phyloP scores from a whole-genome alignment of 2,797 vertebrate species.

The Phrynocephalus vlangalii region DNA sequence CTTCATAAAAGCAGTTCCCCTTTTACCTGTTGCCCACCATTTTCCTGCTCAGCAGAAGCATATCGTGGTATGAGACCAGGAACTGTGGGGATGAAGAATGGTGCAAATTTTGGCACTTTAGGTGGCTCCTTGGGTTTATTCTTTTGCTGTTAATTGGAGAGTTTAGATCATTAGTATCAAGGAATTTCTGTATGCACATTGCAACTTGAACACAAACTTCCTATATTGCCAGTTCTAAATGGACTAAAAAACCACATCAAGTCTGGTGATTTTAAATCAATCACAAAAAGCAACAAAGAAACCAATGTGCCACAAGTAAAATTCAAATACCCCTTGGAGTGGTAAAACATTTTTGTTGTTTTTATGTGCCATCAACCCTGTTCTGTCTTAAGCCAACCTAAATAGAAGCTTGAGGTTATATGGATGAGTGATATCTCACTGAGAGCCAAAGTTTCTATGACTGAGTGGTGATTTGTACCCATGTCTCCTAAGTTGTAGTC shows the following conservation, averaged over 20 bases:
- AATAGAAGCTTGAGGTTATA: no score
- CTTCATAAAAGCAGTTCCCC: background rate
- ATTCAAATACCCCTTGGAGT: background rate
- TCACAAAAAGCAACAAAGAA: background rate
- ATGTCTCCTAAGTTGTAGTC: no score
- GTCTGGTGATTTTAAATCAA: background rate
- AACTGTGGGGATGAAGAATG: constrained; percentile 95
- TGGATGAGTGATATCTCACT: no score
- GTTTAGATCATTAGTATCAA: constrained; percentile 7
- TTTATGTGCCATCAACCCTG: no score
- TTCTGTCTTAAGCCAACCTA: no score
- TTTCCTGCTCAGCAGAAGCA: constrained; percentile 64
- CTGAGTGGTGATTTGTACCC: no score
- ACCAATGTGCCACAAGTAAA: background rate
- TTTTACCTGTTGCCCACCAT: constrained; percentile 78
- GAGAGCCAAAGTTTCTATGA: no score
- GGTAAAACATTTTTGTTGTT: background rate
- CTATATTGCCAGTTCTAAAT: background rate
- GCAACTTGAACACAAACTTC: background rate
- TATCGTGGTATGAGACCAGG: constrained; percentile 90
- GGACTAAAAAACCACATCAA: background rate
- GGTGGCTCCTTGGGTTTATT: constrained; percentile 92
- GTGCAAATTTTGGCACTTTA: constrained; percentile 85
- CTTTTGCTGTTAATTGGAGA: constrained; percentile 82
- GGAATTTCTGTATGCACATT: background rate